Evolutionary conservation across 2,888 invertebrate genomes (phyloP).

Genomic region (Meloe dianella): DNA sequence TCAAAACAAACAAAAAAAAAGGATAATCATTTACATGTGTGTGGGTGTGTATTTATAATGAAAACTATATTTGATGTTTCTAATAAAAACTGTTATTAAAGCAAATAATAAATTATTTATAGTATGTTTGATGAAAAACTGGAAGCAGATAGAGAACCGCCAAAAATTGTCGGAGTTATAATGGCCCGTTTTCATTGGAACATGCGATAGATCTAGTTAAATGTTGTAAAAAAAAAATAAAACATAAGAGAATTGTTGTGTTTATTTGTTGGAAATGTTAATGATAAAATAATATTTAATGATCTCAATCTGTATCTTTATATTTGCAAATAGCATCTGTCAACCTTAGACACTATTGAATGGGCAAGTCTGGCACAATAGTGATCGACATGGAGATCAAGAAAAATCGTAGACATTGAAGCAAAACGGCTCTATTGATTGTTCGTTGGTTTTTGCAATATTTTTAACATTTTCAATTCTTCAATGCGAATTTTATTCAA

Average conservation of each 20-base stretch:
- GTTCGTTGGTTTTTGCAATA: slow-evolving; percentile 1
- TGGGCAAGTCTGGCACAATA: too few relatives aligned
- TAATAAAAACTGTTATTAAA: background rate
- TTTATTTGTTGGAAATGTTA: background rate
- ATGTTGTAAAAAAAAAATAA: background rate
- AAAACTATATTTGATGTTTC: background rate
- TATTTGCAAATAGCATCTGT: too few relatives aligned
- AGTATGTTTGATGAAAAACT: too few relatives aligned
- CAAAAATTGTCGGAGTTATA: background rate
- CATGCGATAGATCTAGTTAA: background rate
- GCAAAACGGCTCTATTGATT: background rate
- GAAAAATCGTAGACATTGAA: background rate
- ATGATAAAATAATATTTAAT: too few relatives aligned
- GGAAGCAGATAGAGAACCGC: too few relatives aligned
- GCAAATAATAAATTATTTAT: background rate
- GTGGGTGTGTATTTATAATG: slow-evolving; percentile 1
- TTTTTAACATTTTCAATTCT: slow-evolving; percentile 33
- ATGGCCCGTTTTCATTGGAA: background rate
- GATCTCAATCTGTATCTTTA: too few relatives aligned
- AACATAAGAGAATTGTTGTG: background rate
- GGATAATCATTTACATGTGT: background rate
- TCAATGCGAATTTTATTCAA: slow-evolving; percentile 41
- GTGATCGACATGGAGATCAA: background rate
- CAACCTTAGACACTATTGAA: too few relatives aligned
- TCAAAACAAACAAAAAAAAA: background rate